These are phyloP conservation scores for Synergus umbraculus DNA, from an alignment of 2,888 invertebrate genomes.

Conservation along the genomic window DNA sequence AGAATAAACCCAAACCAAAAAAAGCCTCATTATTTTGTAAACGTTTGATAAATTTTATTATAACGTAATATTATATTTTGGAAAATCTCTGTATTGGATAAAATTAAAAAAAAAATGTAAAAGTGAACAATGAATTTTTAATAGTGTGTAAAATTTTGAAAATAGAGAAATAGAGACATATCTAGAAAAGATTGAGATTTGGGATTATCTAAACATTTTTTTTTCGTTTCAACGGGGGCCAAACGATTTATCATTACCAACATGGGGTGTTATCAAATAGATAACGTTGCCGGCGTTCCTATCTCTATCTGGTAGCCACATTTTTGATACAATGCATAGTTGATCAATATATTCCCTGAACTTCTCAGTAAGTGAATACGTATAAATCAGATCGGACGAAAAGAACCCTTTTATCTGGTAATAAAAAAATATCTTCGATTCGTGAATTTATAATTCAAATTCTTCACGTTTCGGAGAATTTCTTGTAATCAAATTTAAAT, in stretches of 20 bases:
- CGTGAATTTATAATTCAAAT: neutral
- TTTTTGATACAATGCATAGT: conserved; percentile 76
- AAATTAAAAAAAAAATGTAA: neutral
- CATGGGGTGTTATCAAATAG: conserved; percentile 60
- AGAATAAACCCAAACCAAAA: too few relatives aligned
- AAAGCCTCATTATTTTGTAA: too few relatives aligned
- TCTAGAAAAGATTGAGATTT: neutral
- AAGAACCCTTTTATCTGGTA: neutral
- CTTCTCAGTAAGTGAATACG: conserved; percentile 65
- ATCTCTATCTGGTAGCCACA: conserved; percentile 76
- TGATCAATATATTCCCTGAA: conserved; percentile 72
- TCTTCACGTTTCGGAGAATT: neutral
- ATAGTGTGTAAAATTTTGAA: neutral
- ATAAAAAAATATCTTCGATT: conserved; percentile 1
- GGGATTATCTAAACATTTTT: neutral
- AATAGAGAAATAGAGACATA: neutral
- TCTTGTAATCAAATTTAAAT: too few relatives aligned
- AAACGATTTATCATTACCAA: conserved; percentile 53
- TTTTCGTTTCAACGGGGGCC: conserved; percentile 40
- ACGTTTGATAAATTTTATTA: too few relatives aligned
- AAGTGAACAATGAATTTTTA: neutral
- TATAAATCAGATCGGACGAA: conserved; percentile 54
- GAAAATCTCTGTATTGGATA: too few relatives aligned
- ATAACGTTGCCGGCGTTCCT: conserved; percentile 75
- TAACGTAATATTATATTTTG: neutral